Evolutionary conservation across 2,888 invertebrate genomes (phyloP).

Genomic region (Acanthosepion pharaonis): DNA sequence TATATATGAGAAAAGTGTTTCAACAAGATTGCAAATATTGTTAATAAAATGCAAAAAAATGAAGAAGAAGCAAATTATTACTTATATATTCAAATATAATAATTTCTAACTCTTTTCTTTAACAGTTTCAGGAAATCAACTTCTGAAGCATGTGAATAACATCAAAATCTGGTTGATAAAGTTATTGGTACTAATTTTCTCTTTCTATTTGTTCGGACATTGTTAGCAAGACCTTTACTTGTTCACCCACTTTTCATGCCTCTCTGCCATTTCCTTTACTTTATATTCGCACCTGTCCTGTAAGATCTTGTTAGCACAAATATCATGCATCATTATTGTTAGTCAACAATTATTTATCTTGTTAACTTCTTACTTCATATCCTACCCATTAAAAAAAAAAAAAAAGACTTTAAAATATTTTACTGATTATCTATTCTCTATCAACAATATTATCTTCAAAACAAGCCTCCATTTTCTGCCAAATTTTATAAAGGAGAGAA

Average conservation of each 20-base stretch:
- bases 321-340: neutral
- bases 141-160: too few relatives aligned
- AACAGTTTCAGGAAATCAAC: neutral
- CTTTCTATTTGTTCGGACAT: too few relatives aligned
- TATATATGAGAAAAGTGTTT: too few relatives aligned
- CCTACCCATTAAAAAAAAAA: neutral
- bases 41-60: neutral
- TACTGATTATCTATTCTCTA: neutral
- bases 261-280: conserved; percentile 4
- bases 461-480: neutral
- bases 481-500: neutral
- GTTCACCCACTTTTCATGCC: neutral
- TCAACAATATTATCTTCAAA: neutral
- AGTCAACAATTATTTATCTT: neutral
- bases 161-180: neutral
- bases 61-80: neutral
- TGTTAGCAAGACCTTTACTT: too few relatives aligned
- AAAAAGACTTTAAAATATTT: neutral
- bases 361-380: neutral
- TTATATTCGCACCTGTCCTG: neutral
- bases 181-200: neutral
- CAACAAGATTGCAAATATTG: too few relatives aligned
- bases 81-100: neutral
- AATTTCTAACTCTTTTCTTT: neutral
- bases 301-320: neutral